Evolutionary conservation across 2,888 invertebrate species (phyloP).

Genomic region (Lasioglossum leucozonium): DNA sequence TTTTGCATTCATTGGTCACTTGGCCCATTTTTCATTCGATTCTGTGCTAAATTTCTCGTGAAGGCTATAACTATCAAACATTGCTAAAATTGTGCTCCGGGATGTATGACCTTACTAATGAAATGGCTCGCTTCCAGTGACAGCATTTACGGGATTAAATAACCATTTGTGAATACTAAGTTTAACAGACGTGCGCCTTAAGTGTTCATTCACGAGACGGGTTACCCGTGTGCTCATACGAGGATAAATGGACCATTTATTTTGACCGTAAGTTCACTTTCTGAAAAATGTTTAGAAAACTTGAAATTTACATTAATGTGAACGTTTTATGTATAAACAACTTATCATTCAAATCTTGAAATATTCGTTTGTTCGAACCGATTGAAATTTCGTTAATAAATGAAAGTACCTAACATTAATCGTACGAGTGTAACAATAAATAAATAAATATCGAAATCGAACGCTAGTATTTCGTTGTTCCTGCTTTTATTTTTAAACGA

Average conservation of each 20-base stretch:
- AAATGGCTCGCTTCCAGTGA: conserved; percentile 6
- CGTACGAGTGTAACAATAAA: not conserved
- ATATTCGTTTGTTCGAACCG: not conserved
- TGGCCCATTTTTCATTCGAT: not conserved
- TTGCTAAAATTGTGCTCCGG: not conserved
- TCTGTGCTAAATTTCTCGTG: not conserved
- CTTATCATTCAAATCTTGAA: not conserved
- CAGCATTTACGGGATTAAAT: not conserved
- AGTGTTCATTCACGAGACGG: not conserved
- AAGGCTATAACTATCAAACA: not conserved
- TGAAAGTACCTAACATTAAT: not conserved
- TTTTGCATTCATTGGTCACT: not conserved
- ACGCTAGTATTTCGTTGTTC: not conserved
- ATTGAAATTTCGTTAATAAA: not conserved
- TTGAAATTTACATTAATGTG: not conserved
- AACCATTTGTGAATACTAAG: not conserved
- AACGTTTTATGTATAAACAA: not conserved
- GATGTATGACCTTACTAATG: not conserved
- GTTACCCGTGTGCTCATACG: not conserved
- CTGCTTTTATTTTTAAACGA: not conserved
- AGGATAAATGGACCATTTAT: not conserved
- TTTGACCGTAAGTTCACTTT: not conserved
- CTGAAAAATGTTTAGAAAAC: not conserved
- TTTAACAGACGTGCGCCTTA: not conserved
- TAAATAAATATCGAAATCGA: not conserved